Evolutionary conservation across 2,888 invertebrate genomes (phyloP).

Genomic region (Dione vanillae): DNA sequence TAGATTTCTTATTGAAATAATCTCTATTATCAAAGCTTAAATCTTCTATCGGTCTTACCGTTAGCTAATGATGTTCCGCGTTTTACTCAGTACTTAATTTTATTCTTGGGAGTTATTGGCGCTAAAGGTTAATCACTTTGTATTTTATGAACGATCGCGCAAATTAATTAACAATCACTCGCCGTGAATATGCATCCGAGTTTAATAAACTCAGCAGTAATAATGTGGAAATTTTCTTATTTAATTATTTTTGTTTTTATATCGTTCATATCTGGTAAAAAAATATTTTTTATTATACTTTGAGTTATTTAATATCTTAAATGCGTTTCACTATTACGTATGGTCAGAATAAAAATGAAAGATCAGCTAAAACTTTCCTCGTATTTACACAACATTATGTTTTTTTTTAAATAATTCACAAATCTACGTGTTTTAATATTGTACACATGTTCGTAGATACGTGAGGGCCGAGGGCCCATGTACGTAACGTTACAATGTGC

Average conservation of each 20-base stretch:
- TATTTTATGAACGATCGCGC: slow-evolving; percentile 15
- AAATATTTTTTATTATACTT: too few species aligned
- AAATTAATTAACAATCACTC: slow-evolving; percentile 19
- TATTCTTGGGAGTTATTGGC: slow-evolving; percentile 18
- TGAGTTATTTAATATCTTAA: too few species aligned
- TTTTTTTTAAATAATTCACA: neutral
- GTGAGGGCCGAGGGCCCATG: slow-evolving; percentile 36
- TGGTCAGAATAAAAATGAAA: neutral
- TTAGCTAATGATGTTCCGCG: slow-evolving; percentile 12
- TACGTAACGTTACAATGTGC: slow-evolving; percentile 59
- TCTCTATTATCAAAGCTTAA: neutral
- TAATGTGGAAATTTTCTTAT: neutral
- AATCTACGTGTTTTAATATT: slow-evolving; percentile 23
- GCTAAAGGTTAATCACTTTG: slow-evolving; percentile 28
- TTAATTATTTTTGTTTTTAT: too few species aligned
- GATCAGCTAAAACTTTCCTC: neutral
- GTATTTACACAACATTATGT: too few species aligned
- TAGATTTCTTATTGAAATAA: neutral
- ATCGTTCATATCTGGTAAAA: too few species aligned
- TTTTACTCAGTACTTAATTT: slow-evolving; percentile 20
- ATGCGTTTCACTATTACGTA: neutral
- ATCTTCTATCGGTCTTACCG: slow-evolving; percentile 12
- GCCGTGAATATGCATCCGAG: slow-evolving; percentile 12
- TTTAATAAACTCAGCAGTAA: neutral
- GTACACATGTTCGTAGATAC: slow-evolving; percentile 36